These are phyloP conservation scores for Bombyx mandarina DNA, from an alignment of 1,140 invertebrate species.

Conservation along the genomic window DNA sequence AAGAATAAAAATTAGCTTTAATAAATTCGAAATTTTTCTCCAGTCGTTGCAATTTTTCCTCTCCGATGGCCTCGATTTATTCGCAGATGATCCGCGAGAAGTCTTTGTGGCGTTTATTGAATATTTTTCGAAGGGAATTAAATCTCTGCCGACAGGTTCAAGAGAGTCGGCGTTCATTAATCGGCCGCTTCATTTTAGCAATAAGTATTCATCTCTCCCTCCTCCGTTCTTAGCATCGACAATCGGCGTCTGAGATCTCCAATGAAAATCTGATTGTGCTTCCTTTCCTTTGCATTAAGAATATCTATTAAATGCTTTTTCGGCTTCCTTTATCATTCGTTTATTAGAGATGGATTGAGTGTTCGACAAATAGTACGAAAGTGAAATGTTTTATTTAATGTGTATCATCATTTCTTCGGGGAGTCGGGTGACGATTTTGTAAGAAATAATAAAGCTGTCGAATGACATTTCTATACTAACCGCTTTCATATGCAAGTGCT, in stretches of 20 bases:
- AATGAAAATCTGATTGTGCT: conserved; percentile 63
- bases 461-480: conserved; percentile 29
- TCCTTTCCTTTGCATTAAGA: conserved; percentile 59
- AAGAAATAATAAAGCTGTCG: conserved; percentile 23
- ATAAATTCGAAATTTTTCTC: conserved; percentile 8
- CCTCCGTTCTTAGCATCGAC: conserved; percentile 21
- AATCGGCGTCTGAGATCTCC: conserved; percentile 22
- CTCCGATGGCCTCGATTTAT: conserved; percentile 23
- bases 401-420: conserved; percentile 20
- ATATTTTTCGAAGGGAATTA: conserved; percentile 60
- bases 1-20: neutral
- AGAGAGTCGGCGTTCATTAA: conserved; percentile 53
- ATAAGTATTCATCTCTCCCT: conserved; percentile 63
- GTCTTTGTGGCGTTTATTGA: conserved; percentile 55
- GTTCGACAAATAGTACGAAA: conserved; percentile 31
- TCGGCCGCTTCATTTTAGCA: conserved; percentile 58
- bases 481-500: conserved; percentile 30
- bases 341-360: conserved; percentile 37
- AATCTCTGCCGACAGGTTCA: conserved; percentile 41
- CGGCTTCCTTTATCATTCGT: conserved; percentile 23
- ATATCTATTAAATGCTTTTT: conserved; percentile 46
- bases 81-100: conserved; percentile 31
- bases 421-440: conserved; percentile 12
- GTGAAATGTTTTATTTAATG: conserved; percentile 24
- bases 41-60: conserved; percentile 24